Evolutionary conservation across 2,888 invertebrate genomes (phyloP), one percentile per base, ranked within the genome.

Genomic region (Amphipoea lucens): DNA sequence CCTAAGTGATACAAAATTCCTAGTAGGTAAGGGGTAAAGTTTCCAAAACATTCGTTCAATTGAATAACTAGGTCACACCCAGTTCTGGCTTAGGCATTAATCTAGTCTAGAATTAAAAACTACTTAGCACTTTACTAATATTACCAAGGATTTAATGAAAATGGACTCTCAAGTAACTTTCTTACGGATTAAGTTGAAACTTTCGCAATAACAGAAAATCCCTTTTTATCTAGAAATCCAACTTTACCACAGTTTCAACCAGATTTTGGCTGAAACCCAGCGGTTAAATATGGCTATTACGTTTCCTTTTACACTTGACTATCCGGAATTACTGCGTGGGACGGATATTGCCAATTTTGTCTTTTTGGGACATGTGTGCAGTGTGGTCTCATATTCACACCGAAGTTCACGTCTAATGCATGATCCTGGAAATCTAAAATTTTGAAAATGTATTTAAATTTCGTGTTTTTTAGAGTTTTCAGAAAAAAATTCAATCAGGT

Each of bases 201-300:
- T 86, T 88, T 70, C 0, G 62, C 45, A 86, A 85, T 84, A 75
- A 87, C 85, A 84, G 80, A 68, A 66, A 84, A 87, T 57, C 40
- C 48, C 60, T 73, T 67, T 71, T 63, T 74, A 40, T 79, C 42
- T 66, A 86, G 51, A 79, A 72, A 23, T 74, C 62, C n/a, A 40
- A 62, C 36, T 45, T 20, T n/a, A 54, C n/a, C 48, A 14, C 66
- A 63, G n/a, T 42, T 74, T 40, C 7, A 29, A 4, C 48, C n/a
- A 66, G 69, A 45, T 54, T 68, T 74, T 85, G 85, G 86, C 86
- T 60, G 0, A 45, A 60, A 60, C n/a, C 86, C 85, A 88, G 62
- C 40, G 9, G 45, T 82, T 78, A 51, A 82, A 69, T 74, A 65
- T 6, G 29, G 74, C 42, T 66, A 76, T 83, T 76, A 83, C n/a